Evolutionary conservation across 2,113 vertebrate species (phyloP).

Genomic region (Sardina pilchardus): DNA sequence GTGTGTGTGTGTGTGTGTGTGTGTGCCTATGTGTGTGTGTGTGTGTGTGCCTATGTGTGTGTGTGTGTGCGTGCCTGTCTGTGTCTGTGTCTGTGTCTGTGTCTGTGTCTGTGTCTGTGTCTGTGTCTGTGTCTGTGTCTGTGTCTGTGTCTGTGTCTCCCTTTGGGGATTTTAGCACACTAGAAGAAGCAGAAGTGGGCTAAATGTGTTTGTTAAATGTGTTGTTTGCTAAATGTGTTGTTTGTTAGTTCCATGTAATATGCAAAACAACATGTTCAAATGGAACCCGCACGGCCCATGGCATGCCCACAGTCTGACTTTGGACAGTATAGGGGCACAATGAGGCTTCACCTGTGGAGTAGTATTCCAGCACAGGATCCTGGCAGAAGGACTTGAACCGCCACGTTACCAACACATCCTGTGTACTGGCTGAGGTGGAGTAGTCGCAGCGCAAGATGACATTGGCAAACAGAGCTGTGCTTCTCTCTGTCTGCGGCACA

Average conservation of each 20-base stretch:
- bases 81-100: too few relatives aligned
- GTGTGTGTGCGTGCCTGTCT: too few relatives aligned
- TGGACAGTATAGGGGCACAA: background rate
- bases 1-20: too few relatives aligned
- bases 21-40: too few relatives aligned
- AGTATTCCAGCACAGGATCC: conserved; percentile 92
- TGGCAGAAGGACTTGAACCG: conserved; percentile 93
- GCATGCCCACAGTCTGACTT: background rate
- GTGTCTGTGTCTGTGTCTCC: too few relatives aligned
- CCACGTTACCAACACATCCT: conserved; percentile 90
- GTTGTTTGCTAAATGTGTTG: background rate
- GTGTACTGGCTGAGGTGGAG: conserved; percentile 83
- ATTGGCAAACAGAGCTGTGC: conserved; percentile 81
- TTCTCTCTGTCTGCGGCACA: conserved; percentile 73
- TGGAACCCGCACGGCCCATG: background rate
- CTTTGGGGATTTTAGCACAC: too few relatives aligned
- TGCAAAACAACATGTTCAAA: background rate
- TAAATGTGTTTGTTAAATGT: background rate
- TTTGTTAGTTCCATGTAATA: background rate
- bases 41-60: too few relatives aligned
- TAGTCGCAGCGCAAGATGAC: conserved; percentile 87
- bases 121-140: too few relatives aligned
- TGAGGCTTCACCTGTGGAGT: conserved; percentile 78
- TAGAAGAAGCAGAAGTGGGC: background rate
- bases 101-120: too few relatives aligned